These are phyloP conservation scores for Cheumatopsyche charites DNA, from an alignment of 1,140 invertebrate genomes.

Conservation along the genomic window DNA sequence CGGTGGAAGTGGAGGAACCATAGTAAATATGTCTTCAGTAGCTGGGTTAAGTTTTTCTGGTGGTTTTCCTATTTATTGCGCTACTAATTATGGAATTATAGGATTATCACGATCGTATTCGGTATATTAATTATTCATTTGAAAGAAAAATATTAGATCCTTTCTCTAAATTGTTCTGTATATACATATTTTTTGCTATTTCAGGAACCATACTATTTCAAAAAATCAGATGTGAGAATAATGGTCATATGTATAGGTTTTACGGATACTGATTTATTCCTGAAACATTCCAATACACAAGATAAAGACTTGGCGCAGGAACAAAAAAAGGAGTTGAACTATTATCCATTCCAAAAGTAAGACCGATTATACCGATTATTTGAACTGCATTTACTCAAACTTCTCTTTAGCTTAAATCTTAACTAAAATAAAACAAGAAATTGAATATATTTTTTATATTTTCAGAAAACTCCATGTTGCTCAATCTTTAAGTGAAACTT, in stretches of 20 bases:
- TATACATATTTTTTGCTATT: not conserved
- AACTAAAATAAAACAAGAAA: no score
- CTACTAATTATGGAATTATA: conserved; percentile 69
- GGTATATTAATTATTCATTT: conserved; percentile 49
- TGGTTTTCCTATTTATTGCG: conserved; percentile 69
- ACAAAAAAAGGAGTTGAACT: not conserved
- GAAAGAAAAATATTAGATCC: not conserved
- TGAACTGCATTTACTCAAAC: no score
- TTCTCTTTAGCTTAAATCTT: no score
- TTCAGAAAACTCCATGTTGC: conserved; percentile 57
- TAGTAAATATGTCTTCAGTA: conserved; percentile 70
- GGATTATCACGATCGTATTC: conserved; percentile 63
- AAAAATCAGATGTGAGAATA: conserved; percentile 62
- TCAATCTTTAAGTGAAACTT: conserved; percentile 58
- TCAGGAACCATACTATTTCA: conserved; percentile 59
- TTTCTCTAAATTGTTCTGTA: no score
- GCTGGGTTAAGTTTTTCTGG: conserved; percentile 64
- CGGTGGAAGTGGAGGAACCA: conserved; percentile 66
- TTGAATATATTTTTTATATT: conserved; percentile 19
- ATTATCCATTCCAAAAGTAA: conserved; percentile 8
- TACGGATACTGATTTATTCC: conserved; percentile 56
- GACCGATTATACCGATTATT: not conserved
- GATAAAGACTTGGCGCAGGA: not conserved
- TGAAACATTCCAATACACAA: not conserved
- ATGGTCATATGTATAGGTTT: conserved; percentile 62